Conservation (phyloP, 2,113 vertebrate genomes). For the Panurus biarmicus region DNA sequence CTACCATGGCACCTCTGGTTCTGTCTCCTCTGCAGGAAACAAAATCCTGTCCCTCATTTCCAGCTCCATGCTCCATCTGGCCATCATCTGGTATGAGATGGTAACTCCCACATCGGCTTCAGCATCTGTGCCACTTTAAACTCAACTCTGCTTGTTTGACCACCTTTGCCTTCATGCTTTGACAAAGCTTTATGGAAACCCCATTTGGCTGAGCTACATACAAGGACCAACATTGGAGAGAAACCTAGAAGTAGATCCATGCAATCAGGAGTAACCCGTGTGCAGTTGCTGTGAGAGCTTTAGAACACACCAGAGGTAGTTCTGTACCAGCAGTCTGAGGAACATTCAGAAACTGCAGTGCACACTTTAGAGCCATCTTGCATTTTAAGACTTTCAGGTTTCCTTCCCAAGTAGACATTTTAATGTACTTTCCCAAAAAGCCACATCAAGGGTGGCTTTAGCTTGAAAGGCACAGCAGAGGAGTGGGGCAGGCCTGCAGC, state of each 20-base stretch:
- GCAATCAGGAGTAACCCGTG: background rate
- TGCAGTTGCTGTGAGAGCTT: background rate
- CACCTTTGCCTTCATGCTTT: background rate
- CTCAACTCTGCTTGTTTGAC: background rate
- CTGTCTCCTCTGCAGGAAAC: background rate
- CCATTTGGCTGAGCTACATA: background rate
- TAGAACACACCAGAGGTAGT: background rate
- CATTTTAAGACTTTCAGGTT: background rate
- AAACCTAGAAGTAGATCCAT: background rate
- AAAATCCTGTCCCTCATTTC: background rate
- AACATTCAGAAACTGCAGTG: background rate
- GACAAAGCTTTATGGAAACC: background rate
- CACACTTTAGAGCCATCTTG: background rate
- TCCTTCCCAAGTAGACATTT: background rate
- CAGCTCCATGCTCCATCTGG: background rate
- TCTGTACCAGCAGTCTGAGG: background rate
- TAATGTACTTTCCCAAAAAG: background rate
- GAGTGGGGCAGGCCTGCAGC: background rate
- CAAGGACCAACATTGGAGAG: background rate
- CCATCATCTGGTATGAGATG: background rate
- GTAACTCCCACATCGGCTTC: fast-evolving
- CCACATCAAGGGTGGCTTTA: background rate
- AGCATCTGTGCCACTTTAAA: background rate
- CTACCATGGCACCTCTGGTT: background rate
- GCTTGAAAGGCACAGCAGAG: background rate